These are phyloP conservation scores for Holothuria glaberrima DNA, from an alignment of 35 echinoderm and acorn worm genomes.

Conservation along the genomic window DNA sequence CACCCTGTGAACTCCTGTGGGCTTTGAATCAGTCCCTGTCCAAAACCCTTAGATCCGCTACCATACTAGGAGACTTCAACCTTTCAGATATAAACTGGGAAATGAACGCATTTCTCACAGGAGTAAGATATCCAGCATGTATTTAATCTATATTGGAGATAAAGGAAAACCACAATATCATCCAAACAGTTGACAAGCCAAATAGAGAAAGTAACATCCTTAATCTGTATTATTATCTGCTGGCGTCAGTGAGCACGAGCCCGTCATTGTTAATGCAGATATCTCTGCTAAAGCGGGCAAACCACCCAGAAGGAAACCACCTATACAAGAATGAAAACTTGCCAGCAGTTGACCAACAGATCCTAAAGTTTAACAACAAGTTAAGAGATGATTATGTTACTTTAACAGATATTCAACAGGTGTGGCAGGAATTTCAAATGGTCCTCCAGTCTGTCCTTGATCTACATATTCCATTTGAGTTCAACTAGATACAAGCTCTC, in stretches of 20 bases:
- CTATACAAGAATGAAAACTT: not conserved
- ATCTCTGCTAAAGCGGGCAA: not conserved
- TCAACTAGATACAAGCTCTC: too few relatives aligned
- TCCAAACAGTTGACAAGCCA: conserved; percentile 46
- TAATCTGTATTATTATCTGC: conserved; percentile 16
- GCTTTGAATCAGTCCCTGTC: not conserved
- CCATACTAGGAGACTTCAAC: not conserved
- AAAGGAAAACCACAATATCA: conserved; percentile 11
- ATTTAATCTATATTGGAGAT: not conserved
- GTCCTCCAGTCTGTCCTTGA: too few relatives aligned
- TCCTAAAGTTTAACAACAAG: too few relatives aligned
- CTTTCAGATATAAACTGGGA: conserved; percentile 38
- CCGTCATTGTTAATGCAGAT: not conserved
- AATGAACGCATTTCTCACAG: conserved; percentile 16
- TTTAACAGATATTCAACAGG: too few relatives aligned
- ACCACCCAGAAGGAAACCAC: not conserved
- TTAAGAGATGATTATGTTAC: too few relatives aligned
- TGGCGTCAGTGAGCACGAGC: not conserved
- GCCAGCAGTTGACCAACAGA: not conserved
- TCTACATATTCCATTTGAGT: too few relatives aligned
- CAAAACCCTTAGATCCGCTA: not conserved
- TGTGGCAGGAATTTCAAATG: too few relatives aligned
- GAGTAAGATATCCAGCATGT: not conserved
- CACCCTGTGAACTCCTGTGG: not conserved
- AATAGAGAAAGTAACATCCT: conserved; percentile 42